Percentiles rank a stretch among this genome's conserved stretches.
phyloP scores from a whole-genome alignment of 2,113 vertebrate species.

The Peromyscus polionotus region DNA sequence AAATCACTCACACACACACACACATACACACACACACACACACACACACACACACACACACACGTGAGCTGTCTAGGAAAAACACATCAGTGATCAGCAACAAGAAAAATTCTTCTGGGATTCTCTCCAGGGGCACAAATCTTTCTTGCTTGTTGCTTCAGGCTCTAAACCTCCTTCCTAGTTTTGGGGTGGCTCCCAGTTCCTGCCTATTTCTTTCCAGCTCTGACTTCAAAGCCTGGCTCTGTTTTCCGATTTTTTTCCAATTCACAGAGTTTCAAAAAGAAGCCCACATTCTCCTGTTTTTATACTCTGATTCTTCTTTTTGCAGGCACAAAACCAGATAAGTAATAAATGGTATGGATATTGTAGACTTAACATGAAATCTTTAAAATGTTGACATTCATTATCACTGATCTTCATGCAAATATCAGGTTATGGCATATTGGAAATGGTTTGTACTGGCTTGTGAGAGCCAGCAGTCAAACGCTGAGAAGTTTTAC shows the following conservation, averaged over 20 bases:
- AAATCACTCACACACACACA: conserved; percentile 19
- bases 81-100: conserved; percentile 71
- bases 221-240: conserved; percentile 67
- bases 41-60: not conserved
- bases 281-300: conserved; percentile 23
- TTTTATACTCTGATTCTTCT: conserved; percentile 42
- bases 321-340: conserved; percentile 22
- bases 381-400: conserved; percentile 26
- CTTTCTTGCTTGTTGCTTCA: conserved; percentile 76
- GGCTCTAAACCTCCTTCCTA: conserved; percentile 64
- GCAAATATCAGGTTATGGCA: conserved; percentile 17
- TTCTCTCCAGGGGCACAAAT: conserved; percentile 73
- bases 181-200: conserved; percentile 69
- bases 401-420: conserved; percentile 35
- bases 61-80: conserved; percentile 79
- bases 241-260: conserved; percentile 67
- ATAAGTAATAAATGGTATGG: conserved; percentile 47
- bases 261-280: conserved; percentile 53
- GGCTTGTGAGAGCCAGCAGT: not conserved
- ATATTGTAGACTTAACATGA: conserved; percentile 42
- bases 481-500: conserved; percentile 7
- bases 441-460: not conserved
- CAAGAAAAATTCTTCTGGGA: conserved; percentile 76
- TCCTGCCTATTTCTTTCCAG: conserved; percentile 64
- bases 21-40: not conserved